Percentiles rank a stretch among this genome's conserved stretches.
Conservation (phyloP, 2,113 vertebrate genomes). For the Vidua chalybeata region DNA sequence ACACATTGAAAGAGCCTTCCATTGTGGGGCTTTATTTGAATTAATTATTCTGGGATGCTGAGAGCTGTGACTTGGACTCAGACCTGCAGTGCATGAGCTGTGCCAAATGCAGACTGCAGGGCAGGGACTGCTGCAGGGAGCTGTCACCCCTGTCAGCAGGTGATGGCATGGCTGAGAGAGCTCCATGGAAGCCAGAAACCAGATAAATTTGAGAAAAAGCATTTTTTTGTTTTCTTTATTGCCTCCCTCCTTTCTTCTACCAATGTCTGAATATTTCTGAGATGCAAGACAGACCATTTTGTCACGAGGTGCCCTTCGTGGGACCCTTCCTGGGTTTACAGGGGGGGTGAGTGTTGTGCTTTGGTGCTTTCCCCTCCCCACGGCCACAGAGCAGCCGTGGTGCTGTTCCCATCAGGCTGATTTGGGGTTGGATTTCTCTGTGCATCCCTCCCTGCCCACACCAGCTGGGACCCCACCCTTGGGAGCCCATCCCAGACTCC, state of each 20-base stretch:
- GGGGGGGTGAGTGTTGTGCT: neutral
- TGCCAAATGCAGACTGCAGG: neutral
- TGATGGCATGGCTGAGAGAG: neutral
- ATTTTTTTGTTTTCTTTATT: neutral
- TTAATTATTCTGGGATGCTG: neutral
- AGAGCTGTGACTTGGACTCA: neutral
- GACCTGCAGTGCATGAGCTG: neutral
- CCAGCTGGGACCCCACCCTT: neutral
- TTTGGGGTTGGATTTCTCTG: rapidly evolving
- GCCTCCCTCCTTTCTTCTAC: neutral
- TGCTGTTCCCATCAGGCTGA: neutral
- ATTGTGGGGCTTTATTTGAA: neutral
- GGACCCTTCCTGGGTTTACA: neutral
- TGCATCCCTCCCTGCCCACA: neutral
- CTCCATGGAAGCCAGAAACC: rapidly evolving
- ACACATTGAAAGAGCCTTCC: rapidly evolving
- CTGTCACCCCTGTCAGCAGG: neutral
- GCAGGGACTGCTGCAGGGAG: neutral
- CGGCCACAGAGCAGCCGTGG: rapidly evolving
- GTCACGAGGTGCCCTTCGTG: neutral
- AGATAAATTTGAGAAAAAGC: neutral
- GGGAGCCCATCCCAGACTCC: neutral
- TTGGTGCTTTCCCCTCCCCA: neutral
- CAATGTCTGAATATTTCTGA: neutral
- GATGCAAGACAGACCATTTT: neutral